Conservation (phyloP, 2,797 vertebrate genomes). For the Enteromius anoplus region DNA sequence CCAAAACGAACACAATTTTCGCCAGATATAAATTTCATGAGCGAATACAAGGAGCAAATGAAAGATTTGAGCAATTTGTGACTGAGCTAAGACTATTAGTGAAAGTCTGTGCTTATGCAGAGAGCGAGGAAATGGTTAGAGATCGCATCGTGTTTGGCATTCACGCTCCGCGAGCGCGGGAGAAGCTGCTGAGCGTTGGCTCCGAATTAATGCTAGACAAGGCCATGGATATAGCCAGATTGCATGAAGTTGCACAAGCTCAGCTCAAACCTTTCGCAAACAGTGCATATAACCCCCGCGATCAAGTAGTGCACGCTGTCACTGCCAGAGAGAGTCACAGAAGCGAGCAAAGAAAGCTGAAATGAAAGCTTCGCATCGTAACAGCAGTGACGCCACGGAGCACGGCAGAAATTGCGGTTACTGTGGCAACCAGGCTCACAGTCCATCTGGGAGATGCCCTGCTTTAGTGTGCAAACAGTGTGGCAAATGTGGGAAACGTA, state of each 20-base stretch:
- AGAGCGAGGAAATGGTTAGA: not conserved
- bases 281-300: not conserved
- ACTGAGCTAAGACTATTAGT: not conserved
- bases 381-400: too few relatives aligned
- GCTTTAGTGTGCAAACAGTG: too few relatives aligned
- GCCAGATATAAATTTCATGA: not conserved
- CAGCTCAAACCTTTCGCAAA: not conserved
- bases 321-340: too few relatives aligned
- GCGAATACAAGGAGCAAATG: not conserved
- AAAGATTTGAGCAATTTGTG: not conserved
- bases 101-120: constrained; percentile 3
- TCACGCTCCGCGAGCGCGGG: not conserved
- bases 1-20: not conserved
- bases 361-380: too few relatives aligned
- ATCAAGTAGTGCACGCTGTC: too few relatives aligned
- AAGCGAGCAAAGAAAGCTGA: too few relatives aligned
- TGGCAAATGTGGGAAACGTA: too few relatives aligned
- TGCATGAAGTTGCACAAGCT: not conserved
- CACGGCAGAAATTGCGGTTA: too few relatives aligned
- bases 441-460: too few relatives aligned
- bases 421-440: too few relatives aligned
- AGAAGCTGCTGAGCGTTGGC: too few relatives aligned
- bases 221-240: not conserved
- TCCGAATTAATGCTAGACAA: too few relatives aligned
- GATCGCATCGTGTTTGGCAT: not conserved